Percentiles rank a stretch among this genome's conserved stretches.
These are phyloP conservation scores for Melanostoma mellinum DNA, from an alignment of 2,888 invertebrate genomes.

Conservation along the genomic window DNA sequence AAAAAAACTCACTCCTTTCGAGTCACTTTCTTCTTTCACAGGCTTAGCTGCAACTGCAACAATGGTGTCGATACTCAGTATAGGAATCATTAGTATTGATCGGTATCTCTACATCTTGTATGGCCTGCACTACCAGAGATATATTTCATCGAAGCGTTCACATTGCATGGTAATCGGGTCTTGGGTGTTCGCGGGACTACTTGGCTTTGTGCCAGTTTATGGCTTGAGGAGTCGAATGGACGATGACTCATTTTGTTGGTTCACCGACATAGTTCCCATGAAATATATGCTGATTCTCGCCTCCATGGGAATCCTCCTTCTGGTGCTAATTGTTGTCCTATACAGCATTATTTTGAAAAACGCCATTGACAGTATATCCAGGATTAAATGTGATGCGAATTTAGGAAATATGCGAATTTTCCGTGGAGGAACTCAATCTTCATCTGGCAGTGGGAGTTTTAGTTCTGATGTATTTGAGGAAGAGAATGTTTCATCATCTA, in stretches of 20 bases:
- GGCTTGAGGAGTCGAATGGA: constrained; percentile 84
- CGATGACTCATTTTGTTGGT: constrained; percentile 84
- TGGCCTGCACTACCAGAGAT: constrained; percentile 85
- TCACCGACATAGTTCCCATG: constrained; percentile 84
- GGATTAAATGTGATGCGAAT: constrained; percentile 79
- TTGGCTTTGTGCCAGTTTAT: constrained; percentile 85
- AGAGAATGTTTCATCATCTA: neutral
- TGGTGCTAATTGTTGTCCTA: constrained; percentile 82
- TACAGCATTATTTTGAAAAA: constrained; percentile 85
- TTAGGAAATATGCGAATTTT: constrained; percentile 76
- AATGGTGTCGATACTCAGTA: constrained; percentile 85
- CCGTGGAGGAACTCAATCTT: constrained; percentile 71
- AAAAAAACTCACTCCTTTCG: too few species aligned
- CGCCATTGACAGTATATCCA: constrained; percentile 84
- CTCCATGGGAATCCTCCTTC: constrained; percentile 83
- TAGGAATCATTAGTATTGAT: constrained; percentile 86
- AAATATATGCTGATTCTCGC: constrained; percentile 84
- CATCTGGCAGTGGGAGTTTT: neutral
- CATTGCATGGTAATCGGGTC: constrained; percentile 83
- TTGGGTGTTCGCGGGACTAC: constrained; percentile 84
- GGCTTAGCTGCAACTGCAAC: constrained; percentile 86
- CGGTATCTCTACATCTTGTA: constrained; percentile 86
- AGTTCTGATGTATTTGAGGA: constrained; percentile 39
- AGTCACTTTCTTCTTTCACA: constrained; percentile 75
- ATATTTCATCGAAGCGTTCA: constrained; percentile 84